Percentiles rank a stretch among this genome's conserved stretches.
phyloP scores from a whole-genome alignment of 2,113 vertebrate species.

The Lepisosteus oculatus region DNA sequence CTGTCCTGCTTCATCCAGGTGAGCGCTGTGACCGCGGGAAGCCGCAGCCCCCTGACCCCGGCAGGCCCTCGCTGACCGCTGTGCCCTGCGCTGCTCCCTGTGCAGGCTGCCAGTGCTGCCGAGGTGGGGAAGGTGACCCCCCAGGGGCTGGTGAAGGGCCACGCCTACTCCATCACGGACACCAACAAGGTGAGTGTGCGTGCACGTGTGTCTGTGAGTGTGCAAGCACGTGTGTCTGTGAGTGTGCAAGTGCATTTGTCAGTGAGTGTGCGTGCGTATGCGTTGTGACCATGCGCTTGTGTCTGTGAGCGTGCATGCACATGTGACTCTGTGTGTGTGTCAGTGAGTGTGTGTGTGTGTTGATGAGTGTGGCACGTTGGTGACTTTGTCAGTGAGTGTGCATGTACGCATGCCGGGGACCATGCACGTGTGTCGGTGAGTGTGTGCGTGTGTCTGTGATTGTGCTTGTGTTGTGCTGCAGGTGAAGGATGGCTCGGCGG shows the following conservation, averaged over 20 bases:
- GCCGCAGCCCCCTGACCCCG: no score
- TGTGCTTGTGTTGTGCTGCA: slow-evolving; percentile 30
- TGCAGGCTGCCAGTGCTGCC: slow-evolving; percentile 48
- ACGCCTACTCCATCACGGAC: slow-evolving; percentile 70
- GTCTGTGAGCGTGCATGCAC: not conserved
- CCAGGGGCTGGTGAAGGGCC: slow-evolving; percentile 65
- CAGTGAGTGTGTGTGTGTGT: not conserved
- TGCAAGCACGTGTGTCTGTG: not conserved
- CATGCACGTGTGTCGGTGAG: not conserved
- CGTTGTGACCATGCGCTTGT: not conserved
- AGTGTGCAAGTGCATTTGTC: not conserved
- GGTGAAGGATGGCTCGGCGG: slow-evolving; percentile 48
- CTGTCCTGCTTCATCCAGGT: slow-evolving; percentile 74
- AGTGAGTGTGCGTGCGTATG: no score
- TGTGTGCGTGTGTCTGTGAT: not conserved
- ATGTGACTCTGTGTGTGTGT: not conserved
- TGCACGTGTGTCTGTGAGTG: not conserved
- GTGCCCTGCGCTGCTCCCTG: slow-evolving; percentile 9
- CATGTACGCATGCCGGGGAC: not conserved
- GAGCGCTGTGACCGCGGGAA: not conserved
- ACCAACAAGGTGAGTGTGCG: slow-evolving; percentile 52
- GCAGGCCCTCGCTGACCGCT: not conserved
- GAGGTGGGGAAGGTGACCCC: slow-evolving; percentile 59
- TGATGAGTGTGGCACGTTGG: no score
- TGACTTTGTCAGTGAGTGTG: no score